Conservation (phyloP, 2,888 invertebrate species). For the Pheosia gnoma region DNA sequence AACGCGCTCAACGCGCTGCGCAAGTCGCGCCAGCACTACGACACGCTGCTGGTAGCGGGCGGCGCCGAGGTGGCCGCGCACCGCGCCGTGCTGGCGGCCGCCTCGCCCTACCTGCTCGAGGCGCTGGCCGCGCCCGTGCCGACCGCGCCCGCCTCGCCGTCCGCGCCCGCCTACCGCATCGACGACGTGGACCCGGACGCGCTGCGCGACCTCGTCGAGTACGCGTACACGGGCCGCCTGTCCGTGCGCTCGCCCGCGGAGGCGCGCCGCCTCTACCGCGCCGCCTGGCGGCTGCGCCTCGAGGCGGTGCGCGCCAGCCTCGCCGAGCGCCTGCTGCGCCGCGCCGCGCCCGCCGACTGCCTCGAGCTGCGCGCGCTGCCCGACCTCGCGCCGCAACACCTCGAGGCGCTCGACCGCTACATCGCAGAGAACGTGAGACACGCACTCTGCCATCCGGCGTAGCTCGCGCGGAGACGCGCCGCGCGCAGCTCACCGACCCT, state of each 20-base stretch:
- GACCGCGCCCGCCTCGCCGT: conserved; percentile 51
- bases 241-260: conserved; percentile 72
- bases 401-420: conserved; percentile 85
- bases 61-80: conserved; percentile 86
- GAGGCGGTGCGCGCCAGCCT: conserved; percentile 88
- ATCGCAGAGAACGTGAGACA: conserved; percentile 86
- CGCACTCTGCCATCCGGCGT: neutral
- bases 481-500: neutral
- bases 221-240: conserved; percentile 91
- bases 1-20: conserved; percentile 90
- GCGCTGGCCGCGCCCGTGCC: conserved; percentile 85
- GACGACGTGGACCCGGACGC: conserved; percentile 78
- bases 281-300: conserved; percentile 91
- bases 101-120: conserved; percentile 90
- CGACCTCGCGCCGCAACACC: conserved; percentile 84
- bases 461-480: neutral
- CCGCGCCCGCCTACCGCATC: conserved; percentile 45
- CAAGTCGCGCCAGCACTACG: conserved; percentile 93
- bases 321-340: conserved; percentile 86
- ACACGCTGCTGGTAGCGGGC: conserved; percentile 91
- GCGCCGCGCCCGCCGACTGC: conserved; percentile 83
- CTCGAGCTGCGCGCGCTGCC: conserved; percentile 86
- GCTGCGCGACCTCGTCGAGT: conserved; percentile 90
- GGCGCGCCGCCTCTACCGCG: conserved; percentile 90
- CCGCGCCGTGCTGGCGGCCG: conserved; percentile 91